Percentiles rank a stretch among this genome's conserved stretches.
phyloP scores from a whole-genome alignment of 2,797 vertebrate genomes.

The Dendrocincla tyrannina region DNA sequence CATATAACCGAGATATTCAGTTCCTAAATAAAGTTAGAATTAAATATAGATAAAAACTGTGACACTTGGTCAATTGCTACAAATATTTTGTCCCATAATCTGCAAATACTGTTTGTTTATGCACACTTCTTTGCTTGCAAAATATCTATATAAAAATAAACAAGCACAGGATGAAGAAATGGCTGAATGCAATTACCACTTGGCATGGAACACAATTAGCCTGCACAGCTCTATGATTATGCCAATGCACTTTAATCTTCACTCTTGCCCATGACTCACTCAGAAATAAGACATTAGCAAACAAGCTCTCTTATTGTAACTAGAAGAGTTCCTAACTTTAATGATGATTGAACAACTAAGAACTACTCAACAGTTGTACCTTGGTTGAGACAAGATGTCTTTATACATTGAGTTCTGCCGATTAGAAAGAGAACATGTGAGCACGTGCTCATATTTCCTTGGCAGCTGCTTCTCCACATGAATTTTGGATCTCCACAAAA shows the following conservation, averaged over 20 bases:
- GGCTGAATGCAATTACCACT: background rate
- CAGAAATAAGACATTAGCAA: background rate
- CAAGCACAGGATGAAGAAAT: background rate
- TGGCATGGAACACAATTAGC: background rate
- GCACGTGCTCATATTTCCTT: constrained; percentile 87
- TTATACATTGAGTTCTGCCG: constrained; percentile 87
- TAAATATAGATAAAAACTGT: background rate
- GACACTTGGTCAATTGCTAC: background rate
- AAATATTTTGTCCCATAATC: background rate
- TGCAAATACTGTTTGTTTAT: background rate
- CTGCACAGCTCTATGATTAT: background rate
- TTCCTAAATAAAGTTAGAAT: background rate
- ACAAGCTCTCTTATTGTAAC: background rate
- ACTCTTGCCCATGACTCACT: background rate
- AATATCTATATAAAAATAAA: background rate
- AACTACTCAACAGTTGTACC: constrained; percentile 63
- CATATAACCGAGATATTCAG: background rate
- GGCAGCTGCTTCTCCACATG: constrained; percentile 89
- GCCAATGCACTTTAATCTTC: background rate
- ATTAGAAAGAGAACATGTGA: constrained; percentile 85
- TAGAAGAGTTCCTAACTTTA: background rate
- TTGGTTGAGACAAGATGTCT: constrained; percentile 85
- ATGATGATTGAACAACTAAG: background rate
- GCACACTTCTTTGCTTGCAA: background rate
- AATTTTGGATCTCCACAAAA: constrained; percentile 86